A percentile compares a stretch with the other conserved stretches of the same genome.
These are phyloP conservation scores for Theonella swinhoei DNA, from an alignment of 37 sponge, comb jelly and placozoan genomes.

Conservation along the genomic window DNA sequence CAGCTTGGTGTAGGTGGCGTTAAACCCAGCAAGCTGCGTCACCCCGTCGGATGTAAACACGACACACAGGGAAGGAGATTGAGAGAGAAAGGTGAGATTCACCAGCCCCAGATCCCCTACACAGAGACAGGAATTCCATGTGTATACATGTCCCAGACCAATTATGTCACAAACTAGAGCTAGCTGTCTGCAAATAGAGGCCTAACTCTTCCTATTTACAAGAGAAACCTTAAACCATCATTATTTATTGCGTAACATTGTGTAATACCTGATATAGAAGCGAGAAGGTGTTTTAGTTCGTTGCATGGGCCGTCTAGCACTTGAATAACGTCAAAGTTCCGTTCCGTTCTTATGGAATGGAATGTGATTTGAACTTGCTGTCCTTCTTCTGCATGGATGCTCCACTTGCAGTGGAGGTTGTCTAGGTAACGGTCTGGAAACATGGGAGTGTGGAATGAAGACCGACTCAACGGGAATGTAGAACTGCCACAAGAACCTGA, in stretches of 20 bases:
- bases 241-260: too few relatives aligned
- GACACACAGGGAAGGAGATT: not conserved
- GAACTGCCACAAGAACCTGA: conserved; percentile 54
- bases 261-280: conserved; percentile 31
- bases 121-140: not conserved
- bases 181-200: too few relatives aligned
- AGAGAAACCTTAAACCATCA: too few relatives aligned
- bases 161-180: too few relatives aligned
- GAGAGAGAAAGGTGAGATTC: not conserved
- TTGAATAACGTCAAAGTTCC: conserved; percentile 26
- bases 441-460: conserved; percentile 31
- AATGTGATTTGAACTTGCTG: conserved; percentile 17
- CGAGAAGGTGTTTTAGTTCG: not conserved
- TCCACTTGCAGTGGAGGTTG: conserved; percentile 47
- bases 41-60: conserved; percentile 10
- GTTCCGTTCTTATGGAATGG: conserved; percentile 9
- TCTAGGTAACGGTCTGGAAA: conserved; percentile 37
- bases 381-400: conserved; percentile 4
- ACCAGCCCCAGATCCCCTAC: conserved; percentile 8
- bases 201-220: too few relatives aligned
- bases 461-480: not conserved
- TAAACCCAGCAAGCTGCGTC: conserved; percentile 15
- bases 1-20: conserved; percentile 44
- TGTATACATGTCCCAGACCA: too few relatives aligned
- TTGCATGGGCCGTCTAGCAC: conserved; percentile 33